Evolutionary conservation across 2,113 vertebrate genomes (phyloP), one percentile per base, ranked within the genome.

Genomic region (Colistium nudipinnis): DNA sequence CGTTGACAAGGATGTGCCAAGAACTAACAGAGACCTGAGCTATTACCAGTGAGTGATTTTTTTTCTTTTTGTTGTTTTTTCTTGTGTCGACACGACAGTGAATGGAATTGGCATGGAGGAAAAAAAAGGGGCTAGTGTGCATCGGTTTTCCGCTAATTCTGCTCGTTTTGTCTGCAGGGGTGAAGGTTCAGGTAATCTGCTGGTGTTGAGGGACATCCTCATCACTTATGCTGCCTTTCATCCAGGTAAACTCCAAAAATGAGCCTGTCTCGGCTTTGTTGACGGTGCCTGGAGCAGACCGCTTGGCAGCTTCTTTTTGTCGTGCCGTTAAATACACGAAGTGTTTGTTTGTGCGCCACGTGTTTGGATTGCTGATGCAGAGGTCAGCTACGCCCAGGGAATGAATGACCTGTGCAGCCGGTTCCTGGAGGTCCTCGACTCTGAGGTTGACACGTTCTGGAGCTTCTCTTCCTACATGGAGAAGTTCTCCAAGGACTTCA

Each of bases 341-440:
- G 13, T 61, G 17, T 36, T 52, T 33, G 3, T 54, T 36, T 80
- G 17, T 48, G 7, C 17, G 38, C 6, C 20, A 4, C 19, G 39
- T 64, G 2, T 45, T 25, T 60, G 43, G 20, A 28, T 30, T 53
- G 39, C 65, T 48, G 12, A 51, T 71, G 19, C 82, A 94, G 94
- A 94, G 54, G 94, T 94, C 7, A 91, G 91, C 59, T 94, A 94
- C 41, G 94, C 93, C 36, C 93, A 94, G 76, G 93, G 94, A 11
- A 94, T 94, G 94, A 94, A 93, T 65, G 94, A 94, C 82, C 84
- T 94, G 33, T 94, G 93, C 84, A 94, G 93, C 73, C 88, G 93
- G 1, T 93, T 94, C 79, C 76, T 94, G 45, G 94, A 94, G 81
- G 93, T 94, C 22, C 81, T 94, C 2, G 87, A 94, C 81, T 93